Evolutionary conservation across 2,888 invertebrate genomes (phyloP), one percentile per base, ranked within the genome.

Genomic region (Rhimphoctona megacephalus): DNA sequence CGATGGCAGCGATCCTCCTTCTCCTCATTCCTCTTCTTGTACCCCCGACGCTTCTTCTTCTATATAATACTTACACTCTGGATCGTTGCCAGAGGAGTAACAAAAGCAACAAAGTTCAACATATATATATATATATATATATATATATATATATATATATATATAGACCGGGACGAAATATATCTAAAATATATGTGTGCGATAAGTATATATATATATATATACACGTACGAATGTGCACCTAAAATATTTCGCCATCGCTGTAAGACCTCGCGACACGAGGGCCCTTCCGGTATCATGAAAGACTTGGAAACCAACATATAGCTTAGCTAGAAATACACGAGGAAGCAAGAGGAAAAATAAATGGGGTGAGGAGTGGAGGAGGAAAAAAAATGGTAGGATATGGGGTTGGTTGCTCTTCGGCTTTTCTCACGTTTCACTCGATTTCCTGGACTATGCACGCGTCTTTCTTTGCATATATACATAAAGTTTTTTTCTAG

Each of bases 371-470:
- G 17, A 2, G 57, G 46, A 25, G 61, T 9, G 49, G 49, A 19
- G 49, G 49, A 8, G 9, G 54, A 19, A 25, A 39, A 64, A 46
- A 64, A 64, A 80, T 22, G 49, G 22, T 52, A 14, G 43, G 39
- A 25, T 69, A 67, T 2, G 14, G 39, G 25, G 30, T 57, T 66
- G 33, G 83, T 46, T 39, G 52, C 36, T 64, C 49, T 49, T n/a
- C 69, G 22, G 49, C 74, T 74, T 72, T 86, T 86, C 84, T 86
- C 81, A 84, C 81, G 84, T 86, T 86, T 81, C 84, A 49, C 80
- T 70, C 76, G 78, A 46, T 46, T 69, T 22, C 54, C 57, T 17
- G n/a, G 25, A 22, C 30, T 25, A 70, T 25, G n/a, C 43, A 22
- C 39, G 11, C 36, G 17, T 19, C 39, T 39, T 64, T 25, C 43